Conservation (phyloP, 2,888 invertebrate species). For the Listrodromus nycthemerus region DNA sequence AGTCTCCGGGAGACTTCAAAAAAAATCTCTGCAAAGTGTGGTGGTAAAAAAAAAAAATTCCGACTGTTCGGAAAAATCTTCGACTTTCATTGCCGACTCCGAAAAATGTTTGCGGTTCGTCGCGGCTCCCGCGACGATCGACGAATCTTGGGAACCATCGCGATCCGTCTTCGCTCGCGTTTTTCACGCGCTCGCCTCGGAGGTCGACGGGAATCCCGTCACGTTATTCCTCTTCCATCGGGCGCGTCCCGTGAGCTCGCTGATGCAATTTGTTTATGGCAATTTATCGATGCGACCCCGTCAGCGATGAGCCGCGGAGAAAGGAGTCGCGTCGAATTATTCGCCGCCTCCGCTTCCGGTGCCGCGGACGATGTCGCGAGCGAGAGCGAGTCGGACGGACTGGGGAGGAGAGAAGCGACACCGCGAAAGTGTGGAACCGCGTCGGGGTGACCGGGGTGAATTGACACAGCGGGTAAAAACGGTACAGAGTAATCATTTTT, state of each 20-base stretch:
- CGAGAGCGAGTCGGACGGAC: not conserved
- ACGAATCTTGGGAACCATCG: slow-evolving; percentile 20
- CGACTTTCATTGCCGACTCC: too few relatives aligned
- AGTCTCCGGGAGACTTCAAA: too few relatives aligned
- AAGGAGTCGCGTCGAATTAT: slow-evolving; percentile 52
- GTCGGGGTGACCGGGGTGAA: too few relatives aligned
- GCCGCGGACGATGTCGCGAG: not conserved
- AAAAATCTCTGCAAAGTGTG: too few relatives aligned
- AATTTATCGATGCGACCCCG: slow-evolving; percentile 60
- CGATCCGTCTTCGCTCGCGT: slow-evolving; percentile 47
- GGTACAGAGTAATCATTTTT: too few relatives aligned
- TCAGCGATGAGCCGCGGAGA: slow-evolving; percentile 32
- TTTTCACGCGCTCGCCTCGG: slow-evolving; percentile 45
- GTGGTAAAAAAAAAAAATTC: too few relatives aligned
- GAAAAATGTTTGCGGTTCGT: too few relatives aligned
- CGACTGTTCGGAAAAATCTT: too few relatives aligned
- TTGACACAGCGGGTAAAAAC: too few relatives aligned
- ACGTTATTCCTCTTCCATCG: not conserved
- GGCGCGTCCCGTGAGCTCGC: slow-evolving; percentile 36
- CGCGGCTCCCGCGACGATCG: too few relatives aligned
- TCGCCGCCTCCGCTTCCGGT: slow-evolving; percentile 15
- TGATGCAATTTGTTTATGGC: slow-evolving; percentile 67
- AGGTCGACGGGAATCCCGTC: slow-evolving; percentile 16
- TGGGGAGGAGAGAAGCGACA: slow-evolving; percentile 28
- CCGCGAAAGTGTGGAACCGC: not conserved